Evolutionary conservation across 1,140 invertebrate species (phyloP), one percentile per base, ranked within the genome.

Genomic region (Ooceraea biroi): DNA sequence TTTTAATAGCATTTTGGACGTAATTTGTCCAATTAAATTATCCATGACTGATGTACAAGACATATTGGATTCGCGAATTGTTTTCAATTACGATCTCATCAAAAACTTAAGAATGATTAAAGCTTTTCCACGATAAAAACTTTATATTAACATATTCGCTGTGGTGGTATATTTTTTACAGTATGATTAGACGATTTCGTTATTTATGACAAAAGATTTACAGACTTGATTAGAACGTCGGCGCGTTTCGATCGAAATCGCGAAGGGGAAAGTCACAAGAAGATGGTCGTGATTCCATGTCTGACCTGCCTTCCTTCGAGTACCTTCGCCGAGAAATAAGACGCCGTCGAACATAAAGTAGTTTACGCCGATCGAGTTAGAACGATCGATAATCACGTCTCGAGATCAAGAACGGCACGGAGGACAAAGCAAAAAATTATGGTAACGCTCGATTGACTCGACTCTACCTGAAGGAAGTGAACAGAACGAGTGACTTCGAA

Each of bases 381-480:
- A 74, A 74, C 72, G 72, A 74, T 61, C 72, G 57, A 61, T 61
- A 74, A 74, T 74, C 55, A 74, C 72, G 72, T 74, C 14, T 36
- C 57, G 41, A 44, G 72, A 74, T 74, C 72, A 30, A 61, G 57
- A 61, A 61, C 41, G 17, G 41, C 25, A 41, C 41, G 69, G 48
- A 55, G 65, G 7, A 27, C 5, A 44, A 4, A 17, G 30, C 25
- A 74, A 60, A 74, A 74, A 61, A 46, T 46, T 25, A 12, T 57
- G 5, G 72, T 61, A 74, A 74, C 72, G 72, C 57, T 74, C 57
- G 72, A 74, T 74, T 74, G 72, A 74, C 57, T 74, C 44, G 41
- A 60, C 36, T 46, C 55, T 14, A 41, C 22, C 41, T 61, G 72
- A 74, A 41, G 57, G 57, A 74, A 25, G 25, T 48, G 58, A 74